Base-by-base conservation (phyloP, 1,140 invertebrate species). In the Drosophila ogumai region DNA sequence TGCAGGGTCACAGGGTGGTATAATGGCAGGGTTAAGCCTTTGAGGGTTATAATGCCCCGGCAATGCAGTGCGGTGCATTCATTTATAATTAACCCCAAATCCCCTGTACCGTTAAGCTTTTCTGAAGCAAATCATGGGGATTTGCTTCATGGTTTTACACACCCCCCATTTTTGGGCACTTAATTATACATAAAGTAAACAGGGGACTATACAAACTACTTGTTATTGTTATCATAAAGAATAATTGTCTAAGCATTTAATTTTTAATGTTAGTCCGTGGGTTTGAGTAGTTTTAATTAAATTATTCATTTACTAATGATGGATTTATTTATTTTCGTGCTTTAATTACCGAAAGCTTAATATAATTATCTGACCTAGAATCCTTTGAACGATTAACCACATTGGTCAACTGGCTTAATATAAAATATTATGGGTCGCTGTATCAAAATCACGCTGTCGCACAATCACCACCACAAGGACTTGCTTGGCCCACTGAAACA, bases 61-160 rank as follows among this genome's bases (percentile, higher is more conserved):
- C n/a, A 32, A 17, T 17, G 28, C 41, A 69, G 5, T 58, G 43
- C 65, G 47, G 15, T 71, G 44, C 28, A 58, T 71, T 72, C 28
- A 71, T 58, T 71, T 72, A 59, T 59, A 72, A 72, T 50, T 72
- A 59, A 72, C 68, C 54, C 10, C 17, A 59, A 59, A 41, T 44
- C 50, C 28, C 22, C 9, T 19, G 15, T 36, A 44, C 52, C 28
- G 28, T n/a, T 43, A 47, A 49, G 63, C 64, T 34, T 28, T 57
- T 32, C 25, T 58, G 36, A 41, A 71, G 15, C 25, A 71, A 72
- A 59, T 50, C 34, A 41, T 19, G 36, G 25, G 31, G 22, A 41
- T 55, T 46, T 47, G 17, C 19, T 25, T 12, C 8, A 46, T 31
- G 41, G 31, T 25, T 22, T 34, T n/a, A 38, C 46, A 50, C 17